phyloP scores from a whole-genome alignment of 92 coral and sea anemone genomes.

The Palythoa grandiflora region DNA sequence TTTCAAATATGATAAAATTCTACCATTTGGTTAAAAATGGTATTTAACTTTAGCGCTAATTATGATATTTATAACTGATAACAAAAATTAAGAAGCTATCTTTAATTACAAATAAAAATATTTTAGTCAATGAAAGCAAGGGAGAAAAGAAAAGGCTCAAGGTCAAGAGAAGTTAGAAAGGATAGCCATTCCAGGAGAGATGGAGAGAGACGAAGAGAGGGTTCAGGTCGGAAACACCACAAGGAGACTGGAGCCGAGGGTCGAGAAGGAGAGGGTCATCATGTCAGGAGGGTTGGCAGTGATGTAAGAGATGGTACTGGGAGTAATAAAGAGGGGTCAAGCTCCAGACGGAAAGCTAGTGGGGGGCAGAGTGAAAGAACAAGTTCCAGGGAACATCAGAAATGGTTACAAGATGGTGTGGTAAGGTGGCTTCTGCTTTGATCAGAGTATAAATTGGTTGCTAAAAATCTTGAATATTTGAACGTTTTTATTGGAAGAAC shows the following conservation, averaged over 20 bases:
- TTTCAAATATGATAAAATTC: too few relatives aligned
- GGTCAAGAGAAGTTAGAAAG: constrained; percentile 76
- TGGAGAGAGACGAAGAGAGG: constrained; percentile 44
- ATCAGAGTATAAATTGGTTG: background rate
- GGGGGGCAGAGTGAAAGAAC: constrained; percentile 68
- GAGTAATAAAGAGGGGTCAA: constrained; percentile 52
- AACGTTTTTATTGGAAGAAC: too few relatives aligned
- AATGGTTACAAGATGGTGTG: constrained; percentile 24
- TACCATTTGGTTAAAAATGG: too few relatives aligned
- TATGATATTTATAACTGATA: background rate
- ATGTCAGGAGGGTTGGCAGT: constrained; percentile 72
- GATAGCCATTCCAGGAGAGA: constrained; percentile 71
- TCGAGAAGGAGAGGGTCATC: constrained; percentile 19
- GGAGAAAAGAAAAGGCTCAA: constrained; percentile 80
- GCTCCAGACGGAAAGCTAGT: constrained; percentile 44
- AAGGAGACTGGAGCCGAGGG: constrained; percentile 27
- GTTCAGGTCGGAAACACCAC: constrained; percentile 40
- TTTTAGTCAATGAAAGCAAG: constrained; percentile 85
- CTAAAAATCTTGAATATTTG: too few relatives aligned
- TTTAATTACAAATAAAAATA: background rate
- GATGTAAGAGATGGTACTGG: constrained; percentile 60
- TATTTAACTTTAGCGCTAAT: too few relatives aligned
- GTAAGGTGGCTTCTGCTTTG: background rate
- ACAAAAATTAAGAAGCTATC: background rate
- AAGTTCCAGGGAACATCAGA: constrained; percentile 65